These are phyloP conservation scores for Dryococelus australis DNA, from an alignment of 2,888 invertebrate species.

Conservation along the genomic window DNA sequence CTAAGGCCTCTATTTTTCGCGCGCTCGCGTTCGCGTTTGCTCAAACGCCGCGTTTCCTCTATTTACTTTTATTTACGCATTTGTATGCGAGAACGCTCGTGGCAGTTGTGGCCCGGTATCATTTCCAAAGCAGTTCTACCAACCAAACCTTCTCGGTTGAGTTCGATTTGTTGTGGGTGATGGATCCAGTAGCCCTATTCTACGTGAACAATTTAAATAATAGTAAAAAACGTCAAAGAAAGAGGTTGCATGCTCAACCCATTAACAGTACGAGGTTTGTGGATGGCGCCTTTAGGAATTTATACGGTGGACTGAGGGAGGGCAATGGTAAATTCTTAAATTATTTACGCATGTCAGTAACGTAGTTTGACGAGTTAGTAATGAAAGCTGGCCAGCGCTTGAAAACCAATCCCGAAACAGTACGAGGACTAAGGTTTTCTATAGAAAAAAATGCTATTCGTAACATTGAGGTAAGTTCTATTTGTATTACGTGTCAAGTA, in stretches of 20 bases:
- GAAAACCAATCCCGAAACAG: too few relatives aligned
- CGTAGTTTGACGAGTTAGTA: conserved; percentile 16
- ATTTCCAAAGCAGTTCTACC: too few relatives aligned
- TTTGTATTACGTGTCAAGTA: too few relatives aligned
- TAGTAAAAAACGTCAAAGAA: not conserved
- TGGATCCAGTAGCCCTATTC: not conserved
- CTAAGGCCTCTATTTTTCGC: too few relatives aligned
- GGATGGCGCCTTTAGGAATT: not conserved
- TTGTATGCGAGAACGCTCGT: too few relatives aligned
- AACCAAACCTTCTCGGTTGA: not conserved
- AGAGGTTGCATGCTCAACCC: not conserved
- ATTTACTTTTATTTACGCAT: too few relatives aligned
- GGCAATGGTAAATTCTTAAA: not conserved
- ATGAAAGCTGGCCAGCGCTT: not conserved
- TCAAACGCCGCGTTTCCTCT: too few relatives aligned
- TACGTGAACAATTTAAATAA: not conserved
- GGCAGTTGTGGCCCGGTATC: too few relatives aligned
- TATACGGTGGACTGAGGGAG: not conserved
- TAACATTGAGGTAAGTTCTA: too few relatives aligned
- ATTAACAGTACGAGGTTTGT: not conserved
- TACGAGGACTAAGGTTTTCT: too few relatives aligned
- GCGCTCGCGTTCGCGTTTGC: too few relatives aligned
- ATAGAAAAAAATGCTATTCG: too few relatives aligned
- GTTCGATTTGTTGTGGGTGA: not conserved
- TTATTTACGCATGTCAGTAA: conserved; percentile 6